Evolutionary conservation across 1,140 invertebrate species (phyloP), one percentile per base, ranked within the genome.

Genomic region (Lordiphosa stackelbergi): DNA sequence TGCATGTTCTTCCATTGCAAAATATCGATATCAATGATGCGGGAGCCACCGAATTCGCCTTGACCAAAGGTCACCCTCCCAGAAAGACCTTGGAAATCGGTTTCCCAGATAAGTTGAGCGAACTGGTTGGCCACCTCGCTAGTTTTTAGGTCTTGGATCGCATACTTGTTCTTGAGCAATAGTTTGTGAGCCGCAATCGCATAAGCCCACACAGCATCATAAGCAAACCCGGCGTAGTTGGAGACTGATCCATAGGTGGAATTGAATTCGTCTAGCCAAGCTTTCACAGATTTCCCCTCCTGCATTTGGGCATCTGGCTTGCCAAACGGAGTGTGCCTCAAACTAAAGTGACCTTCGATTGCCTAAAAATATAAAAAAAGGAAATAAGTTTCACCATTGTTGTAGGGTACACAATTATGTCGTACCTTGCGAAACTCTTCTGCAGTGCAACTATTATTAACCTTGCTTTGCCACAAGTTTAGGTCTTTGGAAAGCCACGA

Each of bases 181-280:
- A 87, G 38, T 57, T 74, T 72, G 28, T 78, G 63, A 0, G 77
- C 75, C 1, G 94, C 94, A 11, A 91, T 88, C 5, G 94, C 95
- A 85, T 94, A 96, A 1, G 92, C 92, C 95, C 95, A 96, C 40
- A 95, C 93, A 0, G 94, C 95, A 88, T 96, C 95, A 85, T 96
- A 96, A 0, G 91, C 91, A 71, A 93, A 96, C 1, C 93, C 93
- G 6, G 92, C 94, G 87, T 94, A 96, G 63, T 69, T 79, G 5
- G 69, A 79, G 5, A 61, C 19, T 2, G 37, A 34, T 2, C 12
- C 36, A 28, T 56, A 51, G 22, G 62, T 34, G 2, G 5, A 52
- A 2, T 78, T 11, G 37, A 75, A 68, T 10, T 22, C 5, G 2
- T 19, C 60, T 19, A 88, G 71, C 93, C 93, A 94, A 41, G 91